Percentiles rank a stretch among this genome's conserved stretches.
phyloP scores from a whole-genome alignment of 2,797 vertebrate genomes.

The Tarsius wallacei region DNA sequence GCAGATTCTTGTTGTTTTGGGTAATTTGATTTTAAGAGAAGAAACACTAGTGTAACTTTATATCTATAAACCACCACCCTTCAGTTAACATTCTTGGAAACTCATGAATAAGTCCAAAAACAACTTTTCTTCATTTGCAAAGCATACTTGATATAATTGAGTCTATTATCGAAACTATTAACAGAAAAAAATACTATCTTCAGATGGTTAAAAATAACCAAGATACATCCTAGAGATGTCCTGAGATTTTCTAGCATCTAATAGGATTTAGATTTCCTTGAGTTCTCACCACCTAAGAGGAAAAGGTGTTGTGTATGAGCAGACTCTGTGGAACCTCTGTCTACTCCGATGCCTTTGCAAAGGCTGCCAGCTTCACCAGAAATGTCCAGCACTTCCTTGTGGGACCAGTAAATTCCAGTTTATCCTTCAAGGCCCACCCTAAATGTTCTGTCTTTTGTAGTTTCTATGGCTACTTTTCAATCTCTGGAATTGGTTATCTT shows the following conservation, averaged over 20 bases:
- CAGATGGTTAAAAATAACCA: slow-evolving; percentile 11
- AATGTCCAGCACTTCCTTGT: not conserved
- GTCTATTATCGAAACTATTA: slow-evolving; percentile 20
- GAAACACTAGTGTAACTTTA: not conserved
- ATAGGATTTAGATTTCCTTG: not conserved
- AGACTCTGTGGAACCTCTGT: not conserved
- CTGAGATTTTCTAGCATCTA: not conserved
- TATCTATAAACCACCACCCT: not conserved
- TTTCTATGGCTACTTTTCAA: not conserved
- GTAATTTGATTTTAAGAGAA: slow-evolving; percentile 3
- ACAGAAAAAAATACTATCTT: slow-evolving; percentile 33
- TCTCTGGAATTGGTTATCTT: not conserved
- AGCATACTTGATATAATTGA: not conserved
- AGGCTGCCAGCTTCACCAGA: not conserved
- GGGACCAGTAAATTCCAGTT: not conserved
- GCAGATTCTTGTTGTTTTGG: not conserved
- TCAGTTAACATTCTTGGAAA: not conserved
- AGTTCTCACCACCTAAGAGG: not conserved
- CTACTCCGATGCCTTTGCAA: not conserved
- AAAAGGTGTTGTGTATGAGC: not conserved
- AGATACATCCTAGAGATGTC: not conserved
- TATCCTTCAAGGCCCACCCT: not conserved
- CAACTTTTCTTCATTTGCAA: slow-evolving; percentile 43
- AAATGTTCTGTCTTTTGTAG: not conserved
- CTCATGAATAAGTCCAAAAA: not conserved